A percentile compares a stretch with the other conserved stretches of the same genome.
Evolutionary conservation across 2,888 invertebrate genomes (phyloP).

Genomic region (Torymus texanus): DNA sequence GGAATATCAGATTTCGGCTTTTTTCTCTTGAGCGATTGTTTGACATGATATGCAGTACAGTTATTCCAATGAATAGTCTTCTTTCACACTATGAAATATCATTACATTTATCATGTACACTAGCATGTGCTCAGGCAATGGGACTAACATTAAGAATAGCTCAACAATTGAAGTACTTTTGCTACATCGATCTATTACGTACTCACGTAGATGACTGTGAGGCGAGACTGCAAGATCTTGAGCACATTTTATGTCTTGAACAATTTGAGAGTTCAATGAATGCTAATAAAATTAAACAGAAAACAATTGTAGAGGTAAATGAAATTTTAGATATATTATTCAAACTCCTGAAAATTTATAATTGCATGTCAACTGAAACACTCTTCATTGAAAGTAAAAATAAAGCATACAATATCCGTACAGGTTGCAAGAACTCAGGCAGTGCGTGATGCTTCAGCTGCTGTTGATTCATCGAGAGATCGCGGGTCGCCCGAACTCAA

Average conservation of each 20-base stretch:
- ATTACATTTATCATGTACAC: slow-evolving; percentile 63
- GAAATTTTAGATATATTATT: background rate
- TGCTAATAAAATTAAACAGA: slow-evolving; percentile 46
- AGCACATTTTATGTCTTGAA: slow-evolving; percentile 69
- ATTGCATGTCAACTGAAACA: too few relatives aligned
- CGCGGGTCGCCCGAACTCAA: slow-evolving; percentile 66
- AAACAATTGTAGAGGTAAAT: slow-evolving; percentile 7
- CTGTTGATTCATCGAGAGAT: slow-evolving; percentile 54
- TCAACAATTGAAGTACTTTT: slow-evolving; percentile 66
- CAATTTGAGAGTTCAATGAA: slow-evolving; percentile 60
- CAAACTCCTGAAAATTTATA: too few relatives aligned
- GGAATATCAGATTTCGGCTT: slow-evolving; percentile 39
- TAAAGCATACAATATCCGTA: too few relatives aligned
- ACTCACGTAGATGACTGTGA: slow-evolving; percentile 67
- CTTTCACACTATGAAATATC: slow-evolving; percentile 67
- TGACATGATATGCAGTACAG: slow-evolving; percentile 60
- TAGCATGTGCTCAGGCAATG: slow-evolving; percentile 65
- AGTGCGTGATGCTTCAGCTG: slow-evolving; percentile 17
- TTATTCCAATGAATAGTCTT: slow-evolving; percentile 65
- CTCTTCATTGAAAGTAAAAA: too few relatives aligned
- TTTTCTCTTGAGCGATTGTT: slow-evolving; percentile 50
- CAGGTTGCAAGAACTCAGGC: background rate
- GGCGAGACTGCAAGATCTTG: slow-evolving; percentile 68
- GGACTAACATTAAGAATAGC: slow-evolving; percentile 67
- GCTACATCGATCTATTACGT: slow-evolving; percentile 68